A percentile compares a stretch with the other conserved stretches of the same genome.
Conservation (phyloP, 2,797 vertebrate species). For the Adrianichthys oophorus region DNA sequence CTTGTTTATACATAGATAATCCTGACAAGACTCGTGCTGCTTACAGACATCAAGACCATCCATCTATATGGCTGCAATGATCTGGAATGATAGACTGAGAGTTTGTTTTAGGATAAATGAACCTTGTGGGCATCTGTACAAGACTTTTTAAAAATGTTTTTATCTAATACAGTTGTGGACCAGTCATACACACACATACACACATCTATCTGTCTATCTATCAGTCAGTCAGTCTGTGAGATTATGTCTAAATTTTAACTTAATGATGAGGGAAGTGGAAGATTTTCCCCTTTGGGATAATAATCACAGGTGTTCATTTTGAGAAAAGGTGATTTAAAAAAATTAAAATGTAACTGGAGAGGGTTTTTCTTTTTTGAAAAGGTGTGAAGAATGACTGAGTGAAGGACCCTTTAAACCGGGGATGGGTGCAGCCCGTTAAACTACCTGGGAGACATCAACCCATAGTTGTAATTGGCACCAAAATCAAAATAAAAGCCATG, state of each 20-base stretch:
- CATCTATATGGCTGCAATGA: conserved; percentile 12
- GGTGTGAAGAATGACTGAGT: not conserved
- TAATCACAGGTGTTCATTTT: conserved; percentile 39
- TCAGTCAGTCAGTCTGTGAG: no score
- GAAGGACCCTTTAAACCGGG: not conserved
- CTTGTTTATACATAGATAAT: conserved; percentile 67
- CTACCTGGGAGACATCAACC: no score
- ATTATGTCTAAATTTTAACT: no score
- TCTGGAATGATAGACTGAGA: conserved; percentile 6
- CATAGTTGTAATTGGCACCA: no score
- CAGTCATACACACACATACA: no score
- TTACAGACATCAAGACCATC: conserved; percentile 48
- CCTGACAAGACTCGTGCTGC: conserved; percentile 23
- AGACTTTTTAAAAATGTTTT: not conserved
- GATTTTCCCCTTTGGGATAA: conserved; percentile 28
- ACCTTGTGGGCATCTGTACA: conserved; percentile 3
- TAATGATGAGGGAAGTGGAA: conserved; percentile 10
- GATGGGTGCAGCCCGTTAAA: no score
- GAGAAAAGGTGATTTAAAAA: conserved; percentile 29
- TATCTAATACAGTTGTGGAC: not conserved
- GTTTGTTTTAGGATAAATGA: conserved; percentile 9
- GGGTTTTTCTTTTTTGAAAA: conserved; percentile 3
- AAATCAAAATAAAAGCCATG: no score
- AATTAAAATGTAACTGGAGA: conserved; percentile 26
- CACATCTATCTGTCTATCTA: no score